A percentile compares a stretch with the other conserved stretches of the same genome.
Conservation (phyloP, 2,113 vertebrate species). For the Ceuthmochares aereus region DNA sequence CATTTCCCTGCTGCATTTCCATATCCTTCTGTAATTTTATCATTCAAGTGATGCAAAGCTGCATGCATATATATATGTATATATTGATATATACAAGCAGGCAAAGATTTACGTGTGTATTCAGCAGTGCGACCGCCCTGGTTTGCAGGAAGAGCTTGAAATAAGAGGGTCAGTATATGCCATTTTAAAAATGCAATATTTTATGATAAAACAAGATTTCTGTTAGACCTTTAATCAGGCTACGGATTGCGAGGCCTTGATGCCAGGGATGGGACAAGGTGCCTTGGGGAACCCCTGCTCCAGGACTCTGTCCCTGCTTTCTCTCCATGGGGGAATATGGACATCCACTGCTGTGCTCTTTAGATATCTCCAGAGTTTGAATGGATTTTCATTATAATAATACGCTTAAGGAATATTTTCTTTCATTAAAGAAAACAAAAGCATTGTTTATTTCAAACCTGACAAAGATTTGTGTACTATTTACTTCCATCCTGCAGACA, state of each 20-base stretch:
- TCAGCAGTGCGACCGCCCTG: neutral
- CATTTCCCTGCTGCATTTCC: neutral
- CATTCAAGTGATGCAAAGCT: neutral
- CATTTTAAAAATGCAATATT: neutral
- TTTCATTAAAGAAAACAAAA: neutral
- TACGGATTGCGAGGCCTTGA: too few relatives aligned
- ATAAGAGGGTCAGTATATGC: too few relatives aligned
- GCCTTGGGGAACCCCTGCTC: too few relatives aligned
- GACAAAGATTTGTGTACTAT: neutral
- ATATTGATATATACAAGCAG: too few relatives aligned
- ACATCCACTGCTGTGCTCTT: neutral
- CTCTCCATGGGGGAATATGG: neutral
- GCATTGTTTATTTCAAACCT: neutral
- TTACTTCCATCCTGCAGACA: neutral
- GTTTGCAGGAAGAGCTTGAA: neutral
- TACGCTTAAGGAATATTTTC: neutral
- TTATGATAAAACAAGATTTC: neutral
- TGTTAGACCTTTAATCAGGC: neutral
- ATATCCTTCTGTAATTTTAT: neutral
- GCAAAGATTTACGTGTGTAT: too few relatives aligned
- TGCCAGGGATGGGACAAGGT: neutral
- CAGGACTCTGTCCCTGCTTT: neutral
- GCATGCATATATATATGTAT: accelerated
- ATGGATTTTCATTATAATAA: neutral
- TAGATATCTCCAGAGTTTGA: neutral